These are phyloP conservation scores for Anniella stebbinsi DNA, from an alignment of 2,797 vertebrate species.

Conservation along the genomic window DNA sequence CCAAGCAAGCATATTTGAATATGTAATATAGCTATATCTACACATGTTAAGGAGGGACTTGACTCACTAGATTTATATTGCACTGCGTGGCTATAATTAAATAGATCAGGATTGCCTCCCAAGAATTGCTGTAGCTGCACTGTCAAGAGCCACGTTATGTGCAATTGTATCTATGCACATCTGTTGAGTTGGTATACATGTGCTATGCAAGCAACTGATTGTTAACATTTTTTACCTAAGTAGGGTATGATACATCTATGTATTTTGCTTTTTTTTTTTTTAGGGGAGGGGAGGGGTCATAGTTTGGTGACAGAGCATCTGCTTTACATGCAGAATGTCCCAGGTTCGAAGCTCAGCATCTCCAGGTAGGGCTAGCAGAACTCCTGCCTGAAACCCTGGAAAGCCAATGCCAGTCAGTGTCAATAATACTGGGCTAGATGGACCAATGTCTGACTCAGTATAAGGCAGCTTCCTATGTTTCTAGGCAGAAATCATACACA, in stretches of 20 bases:
- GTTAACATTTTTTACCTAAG: not conserved
- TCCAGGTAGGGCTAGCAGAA: no score
- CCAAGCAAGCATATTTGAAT: not conserved
- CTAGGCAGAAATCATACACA: not conserved
- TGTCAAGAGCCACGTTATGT: not conserved
- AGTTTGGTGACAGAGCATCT: no score
- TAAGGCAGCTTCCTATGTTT: no score
- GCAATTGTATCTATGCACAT: not conserved
- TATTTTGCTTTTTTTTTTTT: not conserved
- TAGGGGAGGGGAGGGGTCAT: no score
- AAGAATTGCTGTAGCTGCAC: not conserved
- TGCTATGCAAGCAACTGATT: not conserved
- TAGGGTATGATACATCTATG: not conserved
- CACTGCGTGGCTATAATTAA: not conserved
- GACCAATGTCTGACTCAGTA: no score
- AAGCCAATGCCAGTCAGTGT: no score
- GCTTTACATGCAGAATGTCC: no score
- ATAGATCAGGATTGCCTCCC: not conserved
- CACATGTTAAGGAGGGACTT: not conserved
- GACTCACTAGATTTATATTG: not conserved
- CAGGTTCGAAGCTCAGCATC: no score
- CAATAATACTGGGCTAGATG: no score
- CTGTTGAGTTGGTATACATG: not conserved
- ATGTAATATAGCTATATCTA: not conserved
- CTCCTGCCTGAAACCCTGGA: no score